Evolutionary conservation across 2,113 vertebrate genomes (phyloP), one percentile per base, ranked within the genome.

Genomic region (Colistium nudipinnis): DNA sequence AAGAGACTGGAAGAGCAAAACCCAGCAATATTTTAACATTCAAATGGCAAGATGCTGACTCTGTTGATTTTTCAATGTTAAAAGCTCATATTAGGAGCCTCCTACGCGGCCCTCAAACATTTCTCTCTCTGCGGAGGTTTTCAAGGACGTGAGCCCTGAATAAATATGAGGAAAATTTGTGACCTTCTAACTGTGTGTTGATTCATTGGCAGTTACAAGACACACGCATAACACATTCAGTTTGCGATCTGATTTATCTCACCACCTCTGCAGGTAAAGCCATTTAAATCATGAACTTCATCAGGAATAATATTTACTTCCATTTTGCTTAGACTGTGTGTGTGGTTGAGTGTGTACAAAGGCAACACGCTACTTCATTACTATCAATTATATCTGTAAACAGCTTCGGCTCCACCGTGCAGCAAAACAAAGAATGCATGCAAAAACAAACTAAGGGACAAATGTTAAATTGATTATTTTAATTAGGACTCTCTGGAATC

Each of bases 181-280:
- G 90, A 92, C 90, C 92, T 92, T 92, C 89, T 87, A 90, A 83
- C 86, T 80, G 80, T 82, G 74, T 89, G 91, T 90, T 91, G 91
- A 91, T 90, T 89, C 88, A 89, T 83, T 84, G 81, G 81, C 83
- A 87, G 80, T 84, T 82, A 84, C 80, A 73, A 72, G 81, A 85
- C 80, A 79, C 84, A 92, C 86, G 88, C 89, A 81, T 84, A 87
- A 82, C 82, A 82, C 78, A 87, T 85, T 77, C 81, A 90, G 82
- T 81, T 57, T 85, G 68, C 82, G 88, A 89, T 88, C 80, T 82
- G 87, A 92, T 90, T 90, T 87, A 91, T 90, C 73, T 74, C n/a
- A 35, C 74, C 74, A 69, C 70, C 80, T 79, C 76, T 74, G 77
- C 73, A 74, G 78, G 70, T 78, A 76, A 41, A 79, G 70, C 76